Evolutionary conservation across 2,113 vertebrate genomes (phyloP), one percentile per base, ranked within the genome.

Genomic region (Argyrosomus japonicus): DNA sequence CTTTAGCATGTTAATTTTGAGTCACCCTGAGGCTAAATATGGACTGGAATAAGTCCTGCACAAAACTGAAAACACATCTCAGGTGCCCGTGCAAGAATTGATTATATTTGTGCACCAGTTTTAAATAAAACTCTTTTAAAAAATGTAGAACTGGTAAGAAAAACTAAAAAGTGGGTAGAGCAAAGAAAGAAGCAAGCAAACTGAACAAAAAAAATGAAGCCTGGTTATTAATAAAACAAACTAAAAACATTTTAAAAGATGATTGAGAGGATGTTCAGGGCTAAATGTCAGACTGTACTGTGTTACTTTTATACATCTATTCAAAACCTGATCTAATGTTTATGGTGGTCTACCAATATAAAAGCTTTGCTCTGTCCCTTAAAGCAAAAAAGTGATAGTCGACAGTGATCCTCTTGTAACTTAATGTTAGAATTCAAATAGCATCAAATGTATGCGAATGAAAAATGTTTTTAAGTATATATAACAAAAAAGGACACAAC

Each of bases 1-100:
- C 61, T 88, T 84, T 80, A 82, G 78, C 79, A 86, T 89, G 68
- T 82, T 77, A 43, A 89, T 89, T 72, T 65, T 17, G 27, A 61
- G 75, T 84, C 75, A 43, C 58, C 84, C 54, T 25, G 10, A 74
- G 84, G 88, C 82, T 72, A 77, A 71, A 74, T 40, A 25, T 51
- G 36, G 72, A 23, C 14, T 40, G 36, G 36, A 40, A 40, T 40
- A 40, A 0, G 51, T 50, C 73, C 54, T 68, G 73, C 74, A 73
- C 54, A 45, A 78, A 50, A 74, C 77, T 65, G 58, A 87, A 85
- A 87, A 71, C 58, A 79, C 27, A 60, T 71, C 63, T 57, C 8
- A 9, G 67, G 15, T 78, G 32, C 69, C 23, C 27, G 68, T 81
- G 75, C 50, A 32, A 75, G 50, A 84, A 68, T 25, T 15, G 36